Conservation (phyloP, 2,888 invertebrate species). For the Incurvaria masculella region DNA sequence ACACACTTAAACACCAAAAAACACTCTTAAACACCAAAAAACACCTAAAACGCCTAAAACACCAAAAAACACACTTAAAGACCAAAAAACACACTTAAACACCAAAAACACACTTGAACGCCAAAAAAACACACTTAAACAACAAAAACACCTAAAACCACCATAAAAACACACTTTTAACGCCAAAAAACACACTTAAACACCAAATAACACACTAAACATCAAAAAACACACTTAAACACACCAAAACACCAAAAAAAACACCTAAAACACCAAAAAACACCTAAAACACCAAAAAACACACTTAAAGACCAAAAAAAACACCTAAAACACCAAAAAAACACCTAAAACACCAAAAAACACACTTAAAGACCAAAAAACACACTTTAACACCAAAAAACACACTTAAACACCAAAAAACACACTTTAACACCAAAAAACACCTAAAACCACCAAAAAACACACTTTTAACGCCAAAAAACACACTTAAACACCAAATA, state of each 20-base stretch:
- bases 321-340: constrained; percentile 8
- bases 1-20: constrained; percentile 11
- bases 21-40: constrained; percentile 8
- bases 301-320: constrained; percentile 11
- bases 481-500: constrained; percentile 12
- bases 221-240: constrained; percentile 10
- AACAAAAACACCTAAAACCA: constrained; percentile 11
- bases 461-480: constrained; percentile 8
- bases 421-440: constrained; percentile 8
- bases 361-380: constrained; percentile 10
- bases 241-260: constrained; percentile 11
- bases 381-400: constrained; percentile 12
- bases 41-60: constrained; percentile 11
- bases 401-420: constrained; percentile 11
- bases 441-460: constrained; percentile 12
- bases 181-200: constrained; percentile 10
- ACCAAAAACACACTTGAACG: no score
- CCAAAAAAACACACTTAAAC: constrained; percentile 10
- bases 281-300: constrained; percentile 11
- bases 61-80: constrained; percentile 11
- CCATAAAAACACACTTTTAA: constrained; percentile 9
- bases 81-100: constrained; percentile 10
- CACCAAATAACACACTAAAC: constrained; percentile 10
- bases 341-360: constrained; percentile 12
- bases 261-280: constrained; percentile 8